Evolutionary conservation across 2,888 invertebrate species (phyloP).

Genomic region (Dermolepida albohirtum): DNA sequence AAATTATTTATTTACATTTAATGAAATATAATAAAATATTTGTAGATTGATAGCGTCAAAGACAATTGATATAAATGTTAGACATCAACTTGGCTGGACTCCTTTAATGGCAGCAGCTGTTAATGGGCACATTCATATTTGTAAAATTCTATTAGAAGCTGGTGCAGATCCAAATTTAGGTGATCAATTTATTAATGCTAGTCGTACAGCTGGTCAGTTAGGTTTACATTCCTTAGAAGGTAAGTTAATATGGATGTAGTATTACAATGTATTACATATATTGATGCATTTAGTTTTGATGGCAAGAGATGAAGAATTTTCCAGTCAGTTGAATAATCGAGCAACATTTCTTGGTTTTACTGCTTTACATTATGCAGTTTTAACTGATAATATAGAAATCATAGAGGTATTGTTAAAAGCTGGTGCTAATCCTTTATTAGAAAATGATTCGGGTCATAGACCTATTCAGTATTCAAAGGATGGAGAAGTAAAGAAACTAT

Average conservation of each 20-base stretch:
- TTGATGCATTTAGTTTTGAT: constrained; percentile 65
- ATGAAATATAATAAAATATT: constrained; percentile 18
- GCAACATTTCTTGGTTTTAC: constrained; percentile 88
- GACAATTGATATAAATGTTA: constrained; percentile 73
- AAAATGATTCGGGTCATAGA: constrained; percentile 83
- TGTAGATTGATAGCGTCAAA: constrained; percentile 63
- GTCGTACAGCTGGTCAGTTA: constrained; percentile 73
- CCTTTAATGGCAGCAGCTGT: constrained; percentile 87
- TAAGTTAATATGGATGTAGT: constrained; percentile 52
- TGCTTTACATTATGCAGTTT: constrained; percentile 88
- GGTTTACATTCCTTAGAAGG: constrained; percentile 81
- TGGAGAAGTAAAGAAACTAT: constrained; percentile 71
- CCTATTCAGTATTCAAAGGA: constrained; percentile 81
- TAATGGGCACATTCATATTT: constrained; percentile 74
- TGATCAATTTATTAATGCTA: constrained; percentile 81
- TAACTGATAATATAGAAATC: constrained; percentile 75
- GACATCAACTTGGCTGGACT: constrained; percentile 88
- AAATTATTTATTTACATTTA: constrained; percentile 2
- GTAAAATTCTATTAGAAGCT: constrained; percentile 73
- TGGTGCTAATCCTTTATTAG: constrained; percentile 80
- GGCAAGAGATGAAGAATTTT: constrained; percentile 86
- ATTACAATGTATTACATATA: constrained; percentile 4
- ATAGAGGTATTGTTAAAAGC: constrained; percentile 76
- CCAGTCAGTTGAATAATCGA: constrained; percentile 74
- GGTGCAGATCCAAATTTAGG: constrained; percentile 84